Evolutionary conservation across 2,888 invertebrate species (phyloP), one percentile per base, ranked within the genome.

Genomic region (Endotricha flammealis): DNA sequence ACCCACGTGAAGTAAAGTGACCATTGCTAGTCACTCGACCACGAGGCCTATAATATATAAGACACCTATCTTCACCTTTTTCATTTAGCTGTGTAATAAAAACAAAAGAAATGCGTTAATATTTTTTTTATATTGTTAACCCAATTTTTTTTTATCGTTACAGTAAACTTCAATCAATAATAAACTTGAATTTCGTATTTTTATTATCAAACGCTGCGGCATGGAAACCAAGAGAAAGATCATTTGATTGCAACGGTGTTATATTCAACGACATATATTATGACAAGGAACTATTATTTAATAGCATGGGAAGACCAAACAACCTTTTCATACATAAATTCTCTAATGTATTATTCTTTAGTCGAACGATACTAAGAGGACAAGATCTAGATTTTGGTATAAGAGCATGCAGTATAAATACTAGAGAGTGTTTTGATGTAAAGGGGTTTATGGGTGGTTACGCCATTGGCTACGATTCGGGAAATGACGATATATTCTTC

Each of bases 401-500:
- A 9, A 66, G 65, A 12, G 50, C 62, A 0, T 81, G 80, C 32
- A 52, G 72, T 25, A 17, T 82, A 0, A 63, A 62, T 0, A 73
- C 57, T 7, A 61, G 44, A 10, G 48, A 48, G 1, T 77, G 77
- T 30, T 44, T 36, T 1, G 46, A 65, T 2, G 54, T 82, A 0
- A 32, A 37, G 1, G 76, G 74, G 0, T 53, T 83, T 0, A 60
- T 71, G 0, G 83, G 82, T 0, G 83, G 83, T 0, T 82, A 78
- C 23, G 82, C 83, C 0, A 56, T 83, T 2, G 77, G 71, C 0
- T 81, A 82, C 25, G 83, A 83, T 32, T 41, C 54, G 0, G 71
- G 70, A 0, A 79, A 82, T 17, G 82, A 83, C n/a, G 79, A 80
- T 16, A 59, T 83, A 1, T 83, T 77, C 39, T 69, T 83, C 24